phyloP scores from a whole-genome alignment of 2,797 vertebrate genomes.

The Lagodon rhomboides region DNA sequence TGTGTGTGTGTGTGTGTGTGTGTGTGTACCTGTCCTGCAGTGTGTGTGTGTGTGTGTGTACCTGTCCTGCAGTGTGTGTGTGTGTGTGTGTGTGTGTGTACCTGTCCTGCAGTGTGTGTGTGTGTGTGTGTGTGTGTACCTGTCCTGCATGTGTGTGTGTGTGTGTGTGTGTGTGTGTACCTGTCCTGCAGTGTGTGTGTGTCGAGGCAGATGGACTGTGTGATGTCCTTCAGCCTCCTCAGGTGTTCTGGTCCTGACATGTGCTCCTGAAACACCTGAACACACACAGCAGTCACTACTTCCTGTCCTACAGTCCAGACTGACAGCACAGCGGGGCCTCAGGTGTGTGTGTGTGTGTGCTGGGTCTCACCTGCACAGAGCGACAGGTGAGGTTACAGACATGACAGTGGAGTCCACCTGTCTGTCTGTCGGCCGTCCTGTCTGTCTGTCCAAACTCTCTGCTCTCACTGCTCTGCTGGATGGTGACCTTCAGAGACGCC shows the following conservation, averaged over 20 bases:
- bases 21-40: constrained; percentile 50
- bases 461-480: constrained; percentile 93
- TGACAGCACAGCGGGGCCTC: not conserved
- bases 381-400: constrained; percentile 89
- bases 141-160: constrained; percentile 10
- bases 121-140: too few relatives aligned
- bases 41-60: constrained; percentile 20
- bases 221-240: constrained; percentile 89
- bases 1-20: not conserved
- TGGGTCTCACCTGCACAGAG: constrained; percentile 87
- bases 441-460: constrained; percentile 89
- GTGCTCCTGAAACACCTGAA: constrained; percentile 93
- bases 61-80: too few relatives aligned
- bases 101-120: too few relatives aligned
- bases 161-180: constrained; percentile 28
- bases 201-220: constrained; percentile 60
- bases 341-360: not conserved
- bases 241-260: constrained; percentile 90
- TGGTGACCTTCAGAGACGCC: constrained; percentile 94
- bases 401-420: constrained; percentile 89
- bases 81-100: too few relatives aligned
- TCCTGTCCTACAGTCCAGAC: too few relatives aligned
- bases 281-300: not conserved
- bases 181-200: constrained; percentile 52
- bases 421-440: constrained; percentile 54